Evolutionary conservation across 2,113 vertebrate genomes (phyloP).

Genomic region (Crocuta crocuta): DNA sequence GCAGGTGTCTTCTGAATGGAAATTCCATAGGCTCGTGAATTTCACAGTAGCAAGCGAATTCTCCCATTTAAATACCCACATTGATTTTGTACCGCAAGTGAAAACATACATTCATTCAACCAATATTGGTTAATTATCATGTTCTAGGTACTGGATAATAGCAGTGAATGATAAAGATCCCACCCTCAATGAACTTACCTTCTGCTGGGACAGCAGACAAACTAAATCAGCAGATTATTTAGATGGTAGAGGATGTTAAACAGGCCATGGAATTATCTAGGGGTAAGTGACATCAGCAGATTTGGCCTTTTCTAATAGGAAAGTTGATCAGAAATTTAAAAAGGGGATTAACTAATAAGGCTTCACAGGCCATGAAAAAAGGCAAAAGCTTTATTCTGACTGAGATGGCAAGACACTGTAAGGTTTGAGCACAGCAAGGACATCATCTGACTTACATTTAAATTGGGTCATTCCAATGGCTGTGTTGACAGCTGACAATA

Average conservation of each 20-base stretch:
- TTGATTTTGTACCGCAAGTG: background rate
- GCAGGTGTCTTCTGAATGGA: background rate
- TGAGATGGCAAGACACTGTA: background rate
- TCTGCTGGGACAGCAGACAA: background rate
- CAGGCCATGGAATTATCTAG: background rate
- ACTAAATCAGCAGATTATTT: background rate
- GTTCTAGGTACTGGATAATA: background rate
- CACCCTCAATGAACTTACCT: background rate
- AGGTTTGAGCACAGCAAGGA: background rate
- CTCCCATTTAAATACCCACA: background rate
- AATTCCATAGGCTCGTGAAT: background rate
- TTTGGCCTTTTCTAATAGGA: background rate
- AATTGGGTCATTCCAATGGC: background rate
- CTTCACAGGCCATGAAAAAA: background rate
- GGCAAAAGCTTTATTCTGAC: background rate
- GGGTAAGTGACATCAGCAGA: background rate
- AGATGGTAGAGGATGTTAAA: background rate
- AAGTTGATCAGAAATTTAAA: background rate
- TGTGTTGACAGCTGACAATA: background rate
- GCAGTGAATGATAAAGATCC: background rate
- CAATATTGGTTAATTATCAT: background rate
- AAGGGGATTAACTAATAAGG: background rate
- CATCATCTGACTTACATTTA: background rate
- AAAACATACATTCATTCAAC: slow-evolving; percentile 13
- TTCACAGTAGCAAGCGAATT: background rate